Evolutionary conservation across 2,113 vertebrate genomes (phyloP), one percentile per base, ranked within the genome.

Genomic region (Vanacampus margaritifer): DNA sequence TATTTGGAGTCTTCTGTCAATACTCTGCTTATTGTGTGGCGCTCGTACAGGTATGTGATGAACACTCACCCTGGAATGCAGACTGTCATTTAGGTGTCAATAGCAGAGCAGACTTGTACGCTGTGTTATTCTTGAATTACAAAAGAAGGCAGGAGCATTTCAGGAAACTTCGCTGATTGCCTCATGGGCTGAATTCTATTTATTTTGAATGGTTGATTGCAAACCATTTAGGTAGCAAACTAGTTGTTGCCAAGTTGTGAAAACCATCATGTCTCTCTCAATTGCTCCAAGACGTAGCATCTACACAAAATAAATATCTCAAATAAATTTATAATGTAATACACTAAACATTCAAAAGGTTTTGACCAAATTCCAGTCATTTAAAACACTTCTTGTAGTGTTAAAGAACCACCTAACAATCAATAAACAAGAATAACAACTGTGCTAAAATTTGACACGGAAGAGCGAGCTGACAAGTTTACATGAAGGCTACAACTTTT

Each of bases 31-130:
- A 7, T 12, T 65, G 5, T 61, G 24, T 9, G 39, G 51, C 54
- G 45, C 69, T 63, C 26, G 56, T 51, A 21, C 68, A 79, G 68
- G 64, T 75, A 76, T 73, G 68, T 28, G 65, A 69, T 63, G 39
- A 70, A 65, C 72, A 78, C 69, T 66, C 54, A 64, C 51, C 71
- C 32, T 76, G 67, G 68, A 81, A 81, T 76, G 72, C 68, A 79
- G 67, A 74, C 21, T 48, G n/a, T 50, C 17, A 0, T 54, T 19
- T 32, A 37, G 50, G 41, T 50, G 67, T 64, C 13, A 26, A 9
- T 17, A 24, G 23, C 12, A 62, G 3, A 6, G 53, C 5, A 56
- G 5, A 62, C 59, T 41, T 26, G 37, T 19, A 41, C n/a, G 37
- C 9, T 7, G 6, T 39, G 59, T 13, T 8, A 24, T 14, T 41